phyloP scores from a whole-genome alignment of 1,140 invertebrate species.

The Achatina immaculata region DNA sequence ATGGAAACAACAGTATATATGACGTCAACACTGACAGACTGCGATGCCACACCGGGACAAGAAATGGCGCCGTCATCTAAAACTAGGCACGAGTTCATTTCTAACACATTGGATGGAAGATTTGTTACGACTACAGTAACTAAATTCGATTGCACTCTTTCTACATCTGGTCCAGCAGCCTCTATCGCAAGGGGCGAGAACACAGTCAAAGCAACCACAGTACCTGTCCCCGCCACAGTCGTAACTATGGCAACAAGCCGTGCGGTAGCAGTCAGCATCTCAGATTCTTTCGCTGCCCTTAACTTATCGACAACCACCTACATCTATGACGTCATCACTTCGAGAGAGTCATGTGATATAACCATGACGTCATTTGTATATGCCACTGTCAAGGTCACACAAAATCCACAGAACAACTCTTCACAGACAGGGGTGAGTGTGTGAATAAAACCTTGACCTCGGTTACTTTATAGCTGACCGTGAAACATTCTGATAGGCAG shows the following conservation, averaged over 20 bases:
- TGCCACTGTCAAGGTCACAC: neutral
- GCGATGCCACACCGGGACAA: neutral
- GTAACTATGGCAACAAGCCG: neutral
- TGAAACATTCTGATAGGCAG: too few species aligned
- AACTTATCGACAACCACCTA: too few species aligned
- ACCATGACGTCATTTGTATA: neutral
- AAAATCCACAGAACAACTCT: neutral
- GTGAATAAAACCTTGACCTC: neutral
- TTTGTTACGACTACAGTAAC: neutral
- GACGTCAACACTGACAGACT: neutral
- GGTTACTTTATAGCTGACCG: too few species aligned
- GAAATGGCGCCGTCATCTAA: neutral
- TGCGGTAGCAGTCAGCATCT: too few species aligned
- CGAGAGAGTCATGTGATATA: neutral
- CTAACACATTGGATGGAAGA: neutral
- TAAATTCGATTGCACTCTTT: neutral
- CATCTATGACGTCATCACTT: too few species aligned
- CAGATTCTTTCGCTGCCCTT: too few species aligned
- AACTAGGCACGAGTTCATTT: neutral
- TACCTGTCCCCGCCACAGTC: neutral
- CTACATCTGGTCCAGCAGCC: neutral
- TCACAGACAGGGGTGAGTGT: neutral
- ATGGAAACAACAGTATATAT: neutral
- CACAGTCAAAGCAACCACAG: neutral
- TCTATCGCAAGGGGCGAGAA: neutral